Evolutionary conservation across 2,113 vertebrate species (phyloP).

Genomic region (Garra rufa): DNA sequence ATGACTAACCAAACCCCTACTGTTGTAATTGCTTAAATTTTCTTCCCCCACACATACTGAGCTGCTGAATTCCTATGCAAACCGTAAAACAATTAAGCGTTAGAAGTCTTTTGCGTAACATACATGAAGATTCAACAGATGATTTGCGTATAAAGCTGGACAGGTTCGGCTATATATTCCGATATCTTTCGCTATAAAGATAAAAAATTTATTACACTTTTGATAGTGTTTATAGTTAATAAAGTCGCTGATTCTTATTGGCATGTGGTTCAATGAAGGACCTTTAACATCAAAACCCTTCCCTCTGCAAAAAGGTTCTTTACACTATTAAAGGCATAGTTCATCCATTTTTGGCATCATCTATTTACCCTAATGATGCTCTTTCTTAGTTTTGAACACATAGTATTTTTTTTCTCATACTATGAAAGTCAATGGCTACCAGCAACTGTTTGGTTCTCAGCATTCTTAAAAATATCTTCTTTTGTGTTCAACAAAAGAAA

Average conservation of each 20-base stretch:
- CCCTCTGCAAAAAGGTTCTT: no score
- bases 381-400: no score
- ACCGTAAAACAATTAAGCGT: background rate
- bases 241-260: background rate
- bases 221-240: background rate
- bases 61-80: background rate
- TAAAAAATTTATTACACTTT: background rate
- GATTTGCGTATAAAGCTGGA: background rate
- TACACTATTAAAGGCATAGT: no score
- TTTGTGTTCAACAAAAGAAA: background rate
- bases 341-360: no score
- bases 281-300: no score
- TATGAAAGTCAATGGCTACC: background rate
- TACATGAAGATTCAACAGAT: background rate
- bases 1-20: slow-evolving; percentile 21
- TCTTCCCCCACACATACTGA: background rate
- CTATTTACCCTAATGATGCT: no score
- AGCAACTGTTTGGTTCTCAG: no score
- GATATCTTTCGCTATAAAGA: background rate
- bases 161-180: background rate
- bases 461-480: background rate
- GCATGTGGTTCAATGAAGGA: no score
- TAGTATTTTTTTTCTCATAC: no score
- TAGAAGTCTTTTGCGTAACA: background rate
- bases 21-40: slow-evolving; percentile 28